Evolutionary conservation across 2,113 vertebrate species (phyloP), one percentile per base, ranked within the genome.

Genomic region (Syrmaticus mikado): DNA sequence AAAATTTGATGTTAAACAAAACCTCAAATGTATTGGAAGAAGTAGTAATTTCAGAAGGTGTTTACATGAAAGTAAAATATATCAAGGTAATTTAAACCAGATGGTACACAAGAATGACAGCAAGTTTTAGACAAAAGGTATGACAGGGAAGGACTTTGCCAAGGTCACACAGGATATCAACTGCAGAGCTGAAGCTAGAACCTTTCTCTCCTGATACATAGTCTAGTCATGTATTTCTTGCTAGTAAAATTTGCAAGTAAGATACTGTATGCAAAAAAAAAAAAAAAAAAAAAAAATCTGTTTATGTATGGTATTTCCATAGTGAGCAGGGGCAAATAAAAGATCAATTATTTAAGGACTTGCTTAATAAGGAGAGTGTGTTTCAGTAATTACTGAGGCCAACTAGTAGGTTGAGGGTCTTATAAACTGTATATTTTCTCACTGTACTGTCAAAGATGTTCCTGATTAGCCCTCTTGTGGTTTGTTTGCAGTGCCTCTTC

Each of bases 351-450:
- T 94, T 94, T 90, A 87, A 86, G 85, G 82, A 55, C 84, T 83
- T 94, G 86, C 73, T 75, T 85, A 94, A 96, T 95, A 96, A 90
- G 74, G 83, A 96, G 92, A 84, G 80, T 46, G 80, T 96, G 95
- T 97, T 93, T 91, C 85, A 60, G 89, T 91, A 93, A 94, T 96
- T 97, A 96, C 96, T 17, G 22, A 97, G 92, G 93, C 85, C 81
- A 92, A 2, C 65, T 60, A 81, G 30, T 30, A 68, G 77, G 87
- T 93, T 92, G 91, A 97, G 95, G 88, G 95, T 95, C 90, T 53
- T 70, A 93, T 79, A 96, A 97, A 95, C 87, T 67, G 38, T 30
- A 72, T 38, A 30, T 81, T 96, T 93, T 64, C 68, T 93, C 65
- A 55, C 85, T 94, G 85, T 90, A 36, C 52, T 81, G 32, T 16